Evolutionary conservation across 2,113 vertebrate genomes (phyloP), one percentile per base, ranked within the genome.

Genomic region (Geococcyx californianus): DNA sequence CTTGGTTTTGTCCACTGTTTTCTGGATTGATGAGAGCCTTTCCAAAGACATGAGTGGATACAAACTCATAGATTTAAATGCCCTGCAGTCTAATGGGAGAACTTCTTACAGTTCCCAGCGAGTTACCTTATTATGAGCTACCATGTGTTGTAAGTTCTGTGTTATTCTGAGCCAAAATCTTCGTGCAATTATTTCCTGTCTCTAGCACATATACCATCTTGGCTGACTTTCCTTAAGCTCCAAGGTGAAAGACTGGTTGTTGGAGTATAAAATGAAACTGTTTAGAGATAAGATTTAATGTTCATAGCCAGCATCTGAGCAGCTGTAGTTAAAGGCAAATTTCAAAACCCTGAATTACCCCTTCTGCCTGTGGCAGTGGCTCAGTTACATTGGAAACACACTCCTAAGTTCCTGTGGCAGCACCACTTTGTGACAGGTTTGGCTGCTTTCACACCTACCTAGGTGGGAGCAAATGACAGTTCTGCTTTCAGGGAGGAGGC

Each of bases 341-440:
- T 89, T 42, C 9, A 7, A 51, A 85, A 52, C 8, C 16, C 44
- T 4, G 0, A 1, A 55, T 47, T n/a, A 25, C 13, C 54, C 54
- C 19, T 54, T n/a, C 23, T 67, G 62, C 63, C 42, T 51, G 40
- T 80, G 87, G 25, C 45, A 28, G 23, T 31, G 56, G 28, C 42
- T 44, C 6, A 2, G 24, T 64, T 70, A 24, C 10, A 3, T 34
- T 63, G n/a, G 33, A 58, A 74, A 29, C 14, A 4, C 0, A 0
- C 55, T 83, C n/a, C 31, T 7, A 29, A n/a, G 73, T 56, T 84
- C 51, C 44, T 64, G 68, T 76, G 80, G 56, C 83, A 44, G 60
- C 31, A 54, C 11, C 25, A 2, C 89, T 81, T 49, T 78, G 93
- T 69, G 89, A 59, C 94, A 94, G 94, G 94, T 94, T 96, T 90